Base-by-base conservation (phyloP, 1,140 invertebrate species). In the Portunus trituberculatus region DNA sequence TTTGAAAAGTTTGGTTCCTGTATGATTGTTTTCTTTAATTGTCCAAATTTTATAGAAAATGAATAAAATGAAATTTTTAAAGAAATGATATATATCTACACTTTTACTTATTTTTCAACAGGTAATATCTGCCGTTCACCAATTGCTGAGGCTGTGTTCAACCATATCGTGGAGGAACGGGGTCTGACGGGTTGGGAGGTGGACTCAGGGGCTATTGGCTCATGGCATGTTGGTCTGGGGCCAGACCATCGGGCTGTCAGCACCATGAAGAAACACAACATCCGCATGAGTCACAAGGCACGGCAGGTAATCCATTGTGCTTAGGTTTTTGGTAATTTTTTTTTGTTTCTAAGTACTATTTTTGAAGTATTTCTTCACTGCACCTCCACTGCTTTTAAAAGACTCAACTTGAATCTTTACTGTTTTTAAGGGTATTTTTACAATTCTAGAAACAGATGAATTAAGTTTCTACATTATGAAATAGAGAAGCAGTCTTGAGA, bases 91-190 rank as follows among this genome's bases (percentile, higher is more conserved):
- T 39, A 20, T 6, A 3, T 8, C 31, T 52, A 29, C 46, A 12
- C 0, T 48, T 28, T 29, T 32, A 20, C 29, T 46, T 32, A 46
- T 82, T n/a, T 31, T 46, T n/a, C 14, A 32, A 84, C 46, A 97
- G 99, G 99, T 25, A 99, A 99, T 96, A 99, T 99, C 96, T 99
- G 99, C 97, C 98, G 99, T 14, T 99, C 99, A 16, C 99, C 99
- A 8, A 99, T 99, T 95, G 99, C 99, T 28, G 99, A 99, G 97
- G 98, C 98, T 12, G 98, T 99, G 0, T 99, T 99, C 97, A 97
- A 97, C 46, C 97, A 99, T 96, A 97, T 98, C 12, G 97, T 98
- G 16, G 97, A 97, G 96, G 97, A 98, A 96, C 97, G 97, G 94
- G 97, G 97, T 82, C 96, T 98, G 8, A 97, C 98, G 96, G 96